Base-by-base conservation (phyloP, 2,888 invertebrate species). In the Yponomeuta sedellus region DNA sequence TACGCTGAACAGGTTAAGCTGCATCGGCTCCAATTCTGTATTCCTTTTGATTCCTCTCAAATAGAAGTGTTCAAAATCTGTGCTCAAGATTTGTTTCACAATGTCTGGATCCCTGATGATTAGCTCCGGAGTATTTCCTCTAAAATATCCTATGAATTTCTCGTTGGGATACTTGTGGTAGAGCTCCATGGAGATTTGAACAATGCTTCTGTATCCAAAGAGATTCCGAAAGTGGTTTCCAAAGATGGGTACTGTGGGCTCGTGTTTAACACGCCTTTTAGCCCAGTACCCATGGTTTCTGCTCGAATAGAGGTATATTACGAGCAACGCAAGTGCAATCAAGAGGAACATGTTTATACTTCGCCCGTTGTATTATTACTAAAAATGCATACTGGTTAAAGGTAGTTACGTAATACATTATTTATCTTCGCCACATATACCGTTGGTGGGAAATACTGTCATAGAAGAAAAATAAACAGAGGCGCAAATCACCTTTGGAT, bases 211-310 rank as follows among this genome's bases (percentile, higher is more conserved):
- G 3, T 71, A 64, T 10, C 74, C 80, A 16, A 76, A 70, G 0
- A 77, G 62, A 66, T 82, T 83, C 19, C 66, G 68, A 20, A 78
- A 77, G 52, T 82, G 71, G 61, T 79, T 85, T 3, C 86, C 86
- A 65, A 86, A 83, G 0, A 86, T 65, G 1, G 84, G 82, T 10
- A 80, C 62, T 0, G 86, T 80, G 5, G 71, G 68, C 2, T 79
- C 80, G 69, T 81, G 76, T 75, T 82, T 82, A 16, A 86, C 78
- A 56, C 79, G 78, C 64, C 83, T 75, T 67, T 80, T 79, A 1
- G 69, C 65, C 86, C 86, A 86, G 67, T 86, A 86, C 58, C 75
- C 69, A 61, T 80, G 77, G 61, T 81, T 85, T 65, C 71, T 76
- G 5, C 80, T 83, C 2, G 70, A 59, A 67, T 83, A 86, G 4